Evolutionary conservation across 2,113 vertebrate species (phyloP), one percentile per base, ranked within the genome.

Genomic region (Anarrhichthys ocellatus): DNA sequence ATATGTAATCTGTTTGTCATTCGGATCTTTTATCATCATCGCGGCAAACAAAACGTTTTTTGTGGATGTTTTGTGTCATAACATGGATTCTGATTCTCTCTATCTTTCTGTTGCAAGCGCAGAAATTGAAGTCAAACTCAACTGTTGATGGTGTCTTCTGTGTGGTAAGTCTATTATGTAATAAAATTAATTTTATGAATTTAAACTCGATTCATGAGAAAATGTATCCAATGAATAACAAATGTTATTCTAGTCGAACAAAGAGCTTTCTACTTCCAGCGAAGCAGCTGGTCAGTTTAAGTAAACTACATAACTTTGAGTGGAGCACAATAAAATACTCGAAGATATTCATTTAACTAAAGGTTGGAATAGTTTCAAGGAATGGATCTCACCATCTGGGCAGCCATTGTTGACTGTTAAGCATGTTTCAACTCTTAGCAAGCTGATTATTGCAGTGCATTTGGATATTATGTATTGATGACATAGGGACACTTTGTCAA

Each of bases 111-210:
- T 88, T 71, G 1, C 85, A 95, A 94, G 94, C 95, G 52, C 95
- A 95, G 90, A 95, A 95, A 18, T 10, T 92, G 66, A 94, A 94
- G 85, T 92, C 94, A 8, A 95, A 95, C 90, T 89, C 92, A 0
- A 90, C 90, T 11, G 91, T 88, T 1, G 93, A 93, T 6, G 89
- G 85, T 0, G 78, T 92, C 72, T 62, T 95, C 29, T 95, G 95
- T 50, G 92, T 95, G 92, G 94, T 95, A 76, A 92, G 92, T 2
- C 20, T 2, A 0, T 29, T 11, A 9, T 22, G 9, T 7, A 0
- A 0, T n/a, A 8, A 14, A 59, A 71, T 54, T 0, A 0, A 20
- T 18, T 34, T 68, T 6, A 11, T 5, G 1, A 18, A 38, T 40
- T 29, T 15, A 20, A 1, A 36, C 10, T 20, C 6, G 3, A 67